Evolutionary conservation across 2,888 invertebrate species (phyloP).

Genomic region (Cyrtodaria siliqua): DNA sequence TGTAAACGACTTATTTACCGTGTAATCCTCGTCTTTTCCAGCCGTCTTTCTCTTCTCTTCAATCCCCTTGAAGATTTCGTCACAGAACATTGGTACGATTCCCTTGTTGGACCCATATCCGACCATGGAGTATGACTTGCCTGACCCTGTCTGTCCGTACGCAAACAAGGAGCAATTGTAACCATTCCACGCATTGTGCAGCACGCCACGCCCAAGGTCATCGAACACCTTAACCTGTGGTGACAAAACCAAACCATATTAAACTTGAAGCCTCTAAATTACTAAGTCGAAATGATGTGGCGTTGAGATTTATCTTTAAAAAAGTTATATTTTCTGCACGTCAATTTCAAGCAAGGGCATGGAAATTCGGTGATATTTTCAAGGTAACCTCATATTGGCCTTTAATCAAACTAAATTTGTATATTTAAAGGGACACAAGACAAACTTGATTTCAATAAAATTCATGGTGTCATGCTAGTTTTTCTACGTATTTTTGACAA

Average conservation of each 20-base stretch:
- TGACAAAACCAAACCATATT: neutral
- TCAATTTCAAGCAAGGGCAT: too few relatives aligned
- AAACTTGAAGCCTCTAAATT: too few relatives aligned
- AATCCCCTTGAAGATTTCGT: conserved; percentile 81
- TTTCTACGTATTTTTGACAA: too few relatives aligned
- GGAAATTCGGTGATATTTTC: too few relatives aligned
- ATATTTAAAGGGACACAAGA: too few relatives aligned
- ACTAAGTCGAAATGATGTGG: too few relatives aligned
- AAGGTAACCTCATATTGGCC: too few relatives aligned
- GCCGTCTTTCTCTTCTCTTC: conserved; percentile 76
- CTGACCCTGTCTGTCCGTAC: conserved; percentile 85
- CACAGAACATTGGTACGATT: conserved; percentile 82
- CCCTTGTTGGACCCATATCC: conserved; percentile 84
- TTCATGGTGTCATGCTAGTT: too few relatives aligned
- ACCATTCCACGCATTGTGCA: conserved; percentile 84
- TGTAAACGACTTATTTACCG: conserved; percentile 10
- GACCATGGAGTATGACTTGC: conserved; percentile 84
- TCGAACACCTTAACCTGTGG: conserved; percentile 80
- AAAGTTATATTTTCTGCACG: too few relatives aligned
- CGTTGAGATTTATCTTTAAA: too few relatives aligned
- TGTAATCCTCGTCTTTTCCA: conserved; percentile 64
- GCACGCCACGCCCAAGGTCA: conserved; percentile 83
- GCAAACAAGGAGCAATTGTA: conserved; percentile 85
- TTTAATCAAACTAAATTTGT: too few relatives aligned
- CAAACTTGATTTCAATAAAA: too few relatives aligned